Evolutionary conservation across 2,888 invertebrate species (phyloP).

Genomic region (Petrolisthes cinctipes): DNA sequence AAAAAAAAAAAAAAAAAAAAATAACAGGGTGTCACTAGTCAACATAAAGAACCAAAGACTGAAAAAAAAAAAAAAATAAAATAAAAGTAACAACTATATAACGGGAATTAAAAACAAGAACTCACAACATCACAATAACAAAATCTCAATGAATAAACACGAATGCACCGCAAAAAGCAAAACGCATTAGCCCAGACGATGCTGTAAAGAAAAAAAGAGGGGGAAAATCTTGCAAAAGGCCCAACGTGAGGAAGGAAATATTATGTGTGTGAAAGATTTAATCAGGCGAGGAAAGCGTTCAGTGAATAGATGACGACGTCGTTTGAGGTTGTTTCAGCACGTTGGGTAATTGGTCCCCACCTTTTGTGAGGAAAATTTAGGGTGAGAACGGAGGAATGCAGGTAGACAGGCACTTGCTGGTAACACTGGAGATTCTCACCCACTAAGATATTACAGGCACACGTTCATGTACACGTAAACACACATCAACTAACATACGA

Average conservation of each 20-base stretch:
- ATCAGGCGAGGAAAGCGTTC: not conserved
- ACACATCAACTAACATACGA: too few species aligned
- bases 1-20: too few species aligned
- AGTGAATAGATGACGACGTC: constrained; percentile 26
- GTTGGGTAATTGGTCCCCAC: constrained; percentile 21
- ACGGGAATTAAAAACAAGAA: too few species aligned
- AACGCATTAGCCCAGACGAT: not conserved
- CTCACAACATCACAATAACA: too few species aligned
- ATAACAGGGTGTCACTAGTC: not conserved
- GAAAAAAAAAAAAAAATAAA: not conserved
- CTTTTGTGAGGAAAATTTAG: constrained; percentile 12
- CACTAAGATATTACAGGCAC: too few species aligned
- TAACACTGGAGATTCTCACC: too few species aligned
- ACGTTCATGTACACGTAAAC: too few species aligned
- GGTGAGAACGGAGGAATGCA: constrained; percentile 9
- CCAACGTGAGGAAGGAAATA: constrained; percentile 4
- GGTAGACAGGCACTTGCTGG: not conserved
- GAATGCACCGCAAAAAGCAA: too few species aligned
- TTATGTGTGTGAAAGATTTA: not conserved
- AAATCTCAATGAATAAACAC: too few species aligned
- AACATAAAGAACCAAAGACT: not conserved
- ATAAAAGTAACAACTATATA: not conserved
- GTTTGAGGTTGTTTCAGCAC: constrained; percentile 17
- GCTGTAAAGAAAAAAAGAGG: not conserved
- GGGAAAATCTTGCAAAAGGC: not conserved